Percentiles rank a stretch among this genome's conserved stretches.
These are phyloP conservation scores for Oryzias sinensis DNA, from an alignment of 2,797 vertebrate genomes.

Conservation along the genomic window DNA sequence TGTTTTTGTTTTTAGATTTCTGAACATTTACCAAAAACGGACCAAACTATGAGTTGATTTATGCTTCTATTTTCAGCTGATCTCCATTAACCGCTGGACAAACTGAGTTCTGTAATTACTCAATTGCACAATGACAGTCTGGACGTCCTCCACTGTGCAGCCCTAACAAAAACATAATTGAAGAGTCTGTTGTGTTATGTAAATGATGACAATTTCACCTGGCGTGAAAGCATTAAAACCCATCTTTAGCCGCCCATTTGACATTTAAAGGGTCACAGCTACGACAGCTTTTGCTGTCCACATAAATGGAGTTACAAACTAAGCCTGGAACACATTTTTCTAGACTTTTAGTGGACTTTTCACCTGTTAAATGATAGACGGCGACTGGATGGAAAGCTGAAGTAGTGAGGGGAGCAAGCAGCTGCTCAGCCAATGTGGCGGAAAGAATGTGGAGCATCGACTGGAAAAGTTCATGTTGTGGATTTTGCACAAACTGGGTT, in stretches of 20 bases:
- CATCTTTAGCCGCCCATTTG: neutral
- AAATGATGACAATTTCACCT: neutral
- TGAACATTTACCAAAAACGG: too few relatives aligned
- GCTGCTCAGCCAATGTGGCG: neutral
- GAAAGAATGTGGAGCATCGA: slow-evolving; percentile 1
- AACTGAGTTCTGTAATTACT: slow-evolving; percentile 38
- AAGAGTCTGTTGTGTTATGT: neutral
- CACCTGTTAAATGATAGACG: neutral
- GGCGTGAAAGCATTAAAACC: neutral
- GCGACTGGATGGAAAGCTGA: neutral
- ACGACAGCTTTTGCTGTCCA: too few relatives aligned
- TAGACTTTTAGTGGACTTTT: too few relatives aligned
- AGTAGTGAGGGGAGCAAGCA: neutral
- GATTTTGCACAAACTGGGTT: neutral
- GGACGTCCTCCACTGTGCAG: slow-evolving; percentile 5
- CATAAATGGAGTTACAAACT: too few relatives aligned
- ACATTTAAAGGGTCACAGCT: too few relatives aligned
- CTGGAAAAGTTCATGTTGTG: neutral
- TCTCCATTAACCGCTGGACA: slow-evolving; percentile 51
- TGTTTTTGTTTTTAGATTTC: too few relatives aligned
- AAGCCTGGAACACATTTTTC: too few relatives aligned
- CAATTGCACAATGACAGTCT: slow-evolving; percentile 6
- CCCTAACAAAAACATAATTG: slow-evolving; percentile 7
- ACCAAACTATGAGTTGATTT: too few relatives aligned
- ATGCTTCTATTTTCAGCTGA: slow-evolving; percentile 22